Evolutionary conservation across 2,113 vertebrate genomes (phyloP).

Genomic region (Sus scrofa): T2T-Sscrofa CM000814.6:96582001-96582500

Average conservation of each 20-base stretch:
- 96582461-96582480: neutral
- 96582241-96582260: constrained; percentile 50
- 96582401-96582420: neutral
- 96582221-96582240: constrained; percentile 66
- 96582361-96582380: neutral
- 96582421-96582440: neutral
- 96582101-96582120: constrained; percentile 2
- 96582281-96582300: constrained; percentile 62
- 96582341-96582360: constrained; percentile 10
- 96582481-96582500: neutral
- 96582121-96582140: neutral
- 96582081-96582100: neutral
- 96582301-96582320: constrained; percentile 56
- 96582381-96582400: neutral
- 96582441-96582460: neutral
- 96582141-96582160: constrained; percentile 17
- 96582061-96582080: neutral
- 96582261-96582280: constrained; percentile 62
- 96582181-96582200: constrained; percentile 54
- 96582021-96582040: neutral
- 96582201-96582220: constrained; percentile 64
- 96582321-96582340: constrained; percentile 25
- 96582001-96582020: neutral
- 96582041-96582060: neutral
- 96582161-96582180: constrained; percentile 41